Evolutionary conservation across 2,888 invertebrate species (phyloP), one percentile per base, ranked within the genome.

Genomic region (Ypsolopha scabrella): DNA sequence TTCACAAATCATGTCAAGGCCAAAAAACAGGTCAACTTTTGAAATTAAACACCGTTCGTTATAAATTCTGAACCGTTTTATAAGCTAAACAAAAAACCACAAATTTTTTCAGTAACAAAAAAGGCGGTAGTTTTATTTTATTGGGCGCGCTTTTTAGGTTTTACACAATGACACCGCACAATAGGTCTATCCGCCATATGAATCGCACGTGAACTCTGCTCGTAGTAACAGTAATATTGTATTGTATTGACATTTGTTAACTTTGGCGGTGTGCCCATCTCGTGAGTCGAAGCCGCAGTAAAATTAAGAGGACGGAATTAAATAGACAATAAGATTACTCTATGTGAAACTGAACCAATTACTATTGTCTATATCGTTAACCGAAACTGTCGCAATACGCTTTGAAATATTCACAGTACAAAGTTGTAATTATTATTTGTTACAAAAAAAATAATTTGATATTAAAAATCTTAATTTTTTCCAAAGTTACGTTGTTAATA

Each of bases 221-320:
- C 54, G 53, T 65, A 60, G 73, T 67, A 67, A 70, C 71, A 67
- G 73, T 68, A 73, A 79, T 80, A 80, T 74, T 79, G 79, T 77
- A 76, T 74, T 73, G 77, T 80, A 82, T 83, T 83, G 85, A 85
- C 85, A 85, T 85, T 85, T 82, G 65, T 72, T 69, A 68, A 60
- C 68, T 59, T 69, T 83, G 85, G 85, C 80, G 60, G 55, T 10
- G 51, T 52, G 80, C 83, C 85, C 73, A 69, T 59, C 64, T 64
- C 56, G 64, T 68, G 72, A 72, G 70, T 72, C 65, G 68, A 69
- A 72, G 70, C 71, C 70, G 75, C 78, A 41, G 10, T 78, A 72
- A 75, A 75, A 76, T 73, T 70, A 64, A 70, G 71, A 67, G 66
- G 63, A 72, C 74, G 65, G 70, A 77, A 73, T 77, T 74, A 73